A percentile compares a stretch with the other conserved stretches of the same genome.
phyloP scores from a whole-genome alignment of 2,888 invertebrate genomes.

The Seladonia tumulorum region DNA sequence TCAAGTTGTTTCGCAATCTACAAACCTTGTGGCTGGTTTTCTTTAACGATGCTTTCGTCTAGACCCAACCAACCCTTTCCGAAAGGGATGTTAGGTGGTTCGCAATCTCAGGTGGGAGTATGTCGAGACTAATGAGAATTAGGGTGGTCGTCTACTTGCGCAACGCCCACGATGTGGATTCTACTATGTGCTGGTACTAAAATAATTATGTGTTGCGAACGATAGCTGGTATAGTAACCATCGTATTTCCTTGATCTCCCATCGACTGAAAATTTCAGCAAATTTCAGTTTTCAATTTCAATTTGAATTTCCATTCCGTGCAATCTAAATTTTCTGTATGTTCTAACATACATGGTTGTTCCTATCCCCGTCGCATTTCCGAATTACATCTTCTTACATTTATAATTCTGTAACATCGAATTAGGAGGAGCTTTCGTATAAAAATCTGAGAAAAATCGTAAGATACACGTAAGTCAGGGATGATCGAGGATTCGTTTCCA shows the following conservation, averaged over 20 bases:
- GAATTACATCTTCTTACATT: not conserved
- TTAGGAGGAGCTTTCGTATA: constrained; percentile 11
- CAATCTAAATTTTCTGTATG: not conserved
- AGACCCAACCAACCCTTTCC: not conserved
- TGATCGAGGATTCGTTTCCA: constrained; percentile 39
- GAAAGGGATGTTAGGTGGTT: not conserved
- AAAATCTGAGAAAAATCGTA: not conserved
- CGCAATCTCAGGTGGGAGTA: not conserved
- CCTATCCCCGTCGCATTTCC: not conserved
- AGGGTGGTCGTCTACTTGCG: not conserved
- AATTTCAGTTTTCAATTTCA: no score
- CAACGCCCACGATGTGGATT: not conserved
- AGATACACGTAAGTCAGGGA: constrained; percentile 34
- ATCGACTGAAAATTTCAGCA: no score
- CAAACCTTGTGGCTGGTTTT: not conserved
- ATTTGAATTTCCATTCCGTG: no score
- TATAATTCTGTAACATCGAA: not conserved
- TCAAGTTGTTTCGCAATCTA: not conserved
- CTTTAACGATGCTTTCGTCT: not conserved
- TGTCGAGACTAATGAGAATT: not conserved
- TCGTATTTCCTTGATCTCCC: no score
- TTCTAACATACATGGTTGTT: not conserved
- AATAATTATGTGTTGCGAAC: not conserved
- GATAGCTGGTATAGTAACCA: no score
- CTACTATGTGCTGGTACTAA: not conserved